Conservation (phyloP, 1,140 invertebrate species). For the Zaprionus camerounensis region DNA sequence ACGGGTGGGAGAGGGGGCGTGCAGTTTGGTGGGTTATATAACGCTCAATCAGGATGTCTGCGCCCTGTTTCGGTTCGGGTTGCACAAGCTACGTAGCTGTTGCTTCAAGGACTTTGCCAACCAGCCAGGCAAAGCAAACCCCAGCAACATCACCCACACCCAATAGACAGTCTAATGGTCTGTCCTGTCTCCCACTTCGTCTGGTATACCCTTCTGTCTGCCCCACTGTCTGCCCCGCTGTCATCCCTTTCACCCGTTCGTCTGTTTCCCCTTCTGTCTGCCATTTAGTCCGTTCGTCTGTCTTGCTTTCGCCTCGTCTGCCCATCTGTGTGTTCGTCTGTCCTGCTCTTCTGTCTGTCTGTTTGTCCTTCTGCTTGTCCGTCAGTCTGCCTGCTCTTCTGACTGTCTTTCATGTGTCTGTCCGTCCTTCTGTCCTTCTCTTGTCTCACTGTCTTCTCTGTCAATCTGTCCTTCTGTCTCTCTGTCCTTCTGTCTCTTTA, state of each 20-base stretch:
- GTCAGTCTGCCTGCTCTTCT: background rate
- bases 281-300: background rate
- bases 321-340: background rate
- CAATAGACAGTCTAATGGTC: background rate
- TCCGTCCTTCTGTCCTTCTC: background rate
- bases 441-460: no score
- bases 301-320: background rate
- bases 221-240: background rate
- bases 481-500: conserved; percentile 12
- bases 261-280: background rate
- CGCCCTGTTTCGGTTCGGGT: background rate
- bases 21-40: conserved; percentile 7
- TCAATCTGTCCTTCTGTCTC: no score
- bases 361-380: background rate
- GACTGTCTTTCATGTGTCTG: no score
- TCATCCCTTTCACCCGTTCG: background rate
- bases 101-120: conserved; percentile 74
- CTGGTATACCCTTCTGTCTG: background rate
- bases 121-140: conserved; percentile 17
- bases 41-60: conserved; percentile 3
- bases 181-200: background rate
- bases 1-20: background rate
- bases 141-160: background rate
- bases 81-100: conserved; percentile 46
- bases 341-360: background rate